Evolutionary conservation across 2,888 invertebrate genomes (phyloP), one percentile per base, ranked within the genome.

Genomic region (Oxytorus armatus): DNA sequence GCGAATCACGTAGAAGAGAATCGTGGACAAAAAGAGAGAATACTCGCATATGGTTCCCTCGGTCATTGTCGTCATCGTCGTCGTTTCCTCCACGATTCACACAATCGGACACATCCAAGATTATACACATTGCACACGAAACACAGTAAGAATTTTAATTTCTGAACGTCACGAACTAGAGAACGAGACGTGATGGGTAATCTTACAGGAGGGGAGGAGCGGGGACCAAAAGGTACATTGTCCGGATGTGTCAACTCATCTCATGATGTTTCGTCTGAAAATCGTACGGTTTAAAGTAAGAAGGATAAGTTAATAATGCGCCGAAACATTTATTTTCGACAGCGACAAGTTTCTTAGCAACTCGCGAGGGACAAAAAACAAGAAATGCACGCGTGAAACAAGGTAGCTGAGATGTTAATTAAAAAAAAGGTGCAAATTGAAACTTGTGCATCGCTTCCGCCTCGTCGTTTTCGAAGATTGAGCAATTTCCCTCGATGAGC

Each of bases 1-100:
- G 44, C 78, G 49, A 78, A 73, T 78, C 78, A 78, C 78, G 78
- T 78, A 73, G 33, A 25, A 51, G 21, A 53, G 21, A 18, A 78
- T 44, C 53, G 44, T 68, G 61, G 44, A 70, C 11, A 21, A 39
- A 36, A 66, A 51, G 51, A 63, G 61, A 63, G 23, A 55, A 77
- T 51, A 77, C 4, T 2, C 61, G 21, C 8, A n/a, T 29, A 23
- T 14, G 33, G 16, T 63, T 51, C 51, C 55, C 42, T 29, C n/a
- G n/a, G n/a, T n/a, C n/a, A n/a, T n/a, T n/a, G n/a, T n/a, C n/a
- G n/a, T n/a, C n/a, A n/a, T n/a, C 25, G 33, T 61, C 42, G 51
- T 61, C 29, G 51, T 55, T 39, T 66, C 44, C 42, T 69, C 59
- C 29, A 36, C 36, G 47, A 16, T 70, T 68, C 68, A 68, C 51